phyloP scores from a whole-genome alignment of 2,113 vertebrate genomes.

The Pollachius pollachius region DNA sequence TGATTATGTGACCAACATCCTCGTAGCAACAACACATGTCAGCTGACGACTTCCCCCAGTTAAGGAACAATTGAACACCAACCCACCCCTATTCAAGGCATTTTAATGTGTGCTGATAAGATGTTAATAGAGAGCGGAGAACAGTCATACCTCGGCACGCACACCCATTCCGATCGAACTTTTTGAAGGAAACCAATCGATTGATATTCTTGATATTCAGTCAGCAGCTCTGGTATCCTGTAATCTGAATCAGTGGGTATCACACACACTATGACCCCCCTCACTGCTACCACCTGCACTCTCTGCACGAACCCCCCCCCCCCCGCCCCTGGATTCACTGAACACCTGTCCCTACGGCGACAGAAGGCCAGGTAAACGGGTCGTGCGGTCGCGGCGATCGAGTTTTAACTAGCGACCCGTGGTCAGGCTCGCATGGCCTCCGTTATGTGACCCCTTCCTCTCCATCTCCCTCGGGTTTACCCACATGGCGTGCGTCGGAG shows the following conservation, averaged over 20 bases:
- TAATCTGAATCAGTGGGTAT: conserved; percentile 17
- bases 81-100: conserved; percentile 30
- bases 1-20: conserved; percentile 46
- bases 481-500: too few species aligned
- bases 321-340: conserved; percentile 45
- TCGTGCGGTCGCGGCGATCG: conserved; percentile 37
- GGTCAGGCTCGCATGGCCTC: conserved; percentile 43
- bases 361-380: conserved; percentile 40
- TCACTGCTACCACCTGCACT: neutral
- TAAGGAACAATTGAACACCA: conserved; percentile 51
- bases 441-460: neutral
- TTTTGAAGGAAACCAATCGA: neutral
- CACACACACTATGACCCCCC: conserved; percentile 5
- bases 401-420: conserved; percentile 56
- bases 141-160: neutral
- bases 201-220: neutral
- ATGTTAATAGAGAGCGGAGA: conserved; percentile 2
- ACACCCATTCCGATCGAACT: neutral
- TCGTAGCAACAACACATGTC: conserved; percentile 33
- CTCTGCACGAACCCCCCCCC: neutral
- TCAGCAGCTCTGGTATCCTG: conserved; percentile 38
- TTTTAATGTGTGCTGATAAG: conserved; percentile 16
- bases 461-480: too few species aligned
- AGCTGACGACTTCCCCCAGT: conserved; percentile 35
- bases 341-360: conserved; percentile 54